Base-by-base conservation (phyloP, 2,797 vertebrate species). In the Anomalospiza imberbis region DNA sequence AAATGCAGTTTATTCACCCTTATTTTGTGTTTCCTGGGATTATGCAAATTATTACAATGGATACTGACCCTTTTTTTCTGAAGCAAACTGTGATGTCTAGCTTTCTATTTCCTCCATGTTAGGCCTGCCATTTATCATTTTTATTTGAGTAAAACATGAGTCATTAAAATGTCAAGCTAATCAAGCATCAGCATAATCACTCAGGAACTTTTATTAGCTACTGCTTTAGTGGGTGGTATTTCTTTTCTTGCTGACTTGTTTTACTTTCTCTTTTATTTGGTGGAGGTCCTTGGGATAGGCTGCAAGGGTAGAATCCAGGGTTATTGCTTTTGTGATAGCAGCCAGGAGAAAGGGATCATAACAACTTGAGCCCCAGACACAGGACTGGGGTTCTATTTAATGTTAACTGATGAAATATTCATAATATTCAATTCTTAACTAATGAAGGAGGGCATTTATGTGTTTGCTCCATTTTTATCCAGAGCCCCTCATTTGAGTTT, bases 131-230 rank as follows among this genome's bases (percentile, higher is more conserved):
- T 75, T 73, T 70, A 36, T n/a, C 47, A 72, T 75, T 96, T 94
- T 94, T 78, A 60, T 94, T 92, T 96, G 80, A 48, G 47, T 85
- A 72, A 53, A 88, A 73, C 74, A 88, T 42, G 21, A 75, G 6
- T 65, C 29, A 85, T 92, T 91, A 74, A 93, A 94, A 89, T 47
- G 7, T 72, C 17, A 84, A 74, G 47, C 73, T 51, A 93, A 48
- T 94, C 62, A 87, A 81, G 60, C 53, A 86, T 74, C 65, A 61
- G 13, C 55, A 74, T 28, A 55, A 42, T 67, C 77, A 80, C 42
- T 53, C 8, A 10, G 65, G 26, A 91, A 68, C 38, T 87, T 81
- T 34, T 58, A 78, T 57, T 70, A 84, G 45, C 40, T 63, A 2
- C n/a, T 22, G 6, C 36, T 85, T 73, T 51, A 80, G 57, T n/a